Evolutionary conservation across 2,113 vertebrate genomes (phyloP).

Genomic region (Elgaria multicarinata): DNA sequence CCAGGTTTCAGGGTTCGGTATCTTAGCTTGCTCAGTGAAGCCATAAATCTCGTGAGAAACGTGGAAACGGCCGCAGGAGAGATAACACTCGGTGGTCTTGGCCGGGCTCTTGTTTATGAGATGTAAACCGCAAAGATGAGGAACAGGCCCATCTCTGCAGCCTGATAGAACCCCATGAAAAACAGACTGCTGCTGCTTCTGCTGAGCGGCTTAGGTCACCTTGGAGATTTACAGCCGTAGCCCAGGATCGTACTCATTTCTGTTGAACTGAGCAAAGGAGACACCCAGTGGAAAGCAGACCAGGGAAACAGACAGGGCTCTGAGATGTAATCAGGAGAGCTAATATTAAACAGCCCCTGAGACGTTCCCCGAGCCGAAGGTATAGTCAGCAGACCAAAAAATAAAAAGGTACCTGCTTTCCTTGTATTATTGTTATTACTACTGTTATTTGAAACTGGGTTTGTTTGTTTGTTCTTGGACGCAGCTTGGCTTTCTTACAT

Average conservation of each 20-base stretch:
- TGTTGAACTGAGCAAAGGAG: slow-evolving; percentile 54
- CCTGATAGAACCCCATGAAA: slow-evolving; percentile 70
- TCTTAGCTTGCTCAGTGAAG: slow-evolving; percentile 82
- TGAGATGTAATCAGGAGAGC: slow-evolving; percentile 65
- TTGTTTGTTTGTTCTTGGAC: background rate
- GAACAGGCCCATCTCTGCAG: slow-evolving; percentile 82
- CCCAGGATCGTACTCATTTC: slow-evolving; percentile 57
- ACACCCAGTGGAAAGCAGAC: slow-evolving; percentile 50
- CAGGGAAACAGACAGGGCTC: slow-evolving; percentile 62
- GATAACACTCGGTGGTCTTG: slow-evolving; percentile 89
- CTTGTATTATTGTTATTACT: slow-evolving; percentile 20
- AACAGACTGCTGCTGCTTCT: slow-evolving; percentile 49
- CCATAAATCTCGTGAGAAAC: slow-evolving; percentile 85
- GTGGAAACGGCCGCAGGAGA: slow-evolving; percentile 83
- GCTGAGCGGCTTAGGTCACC: slow-evolving; percentile 70
- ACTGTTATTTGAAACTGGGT: background rate
- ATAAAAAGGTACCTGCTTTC: slow-evolving; percentile 52
- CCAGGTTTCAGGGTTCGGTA: slow-evolving; percentile 70
- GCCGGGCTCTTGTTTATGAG: slow-evolving; percentile 85
- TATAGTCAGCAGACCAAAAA: slow-evolving; percentile 27
- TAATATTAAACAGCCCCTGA: slow-evolving; percentile 67
- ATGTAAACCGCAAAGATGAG: slow-evolving; percentile 82
- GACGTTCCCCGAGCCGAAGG: slow-evolving; percentile 25
- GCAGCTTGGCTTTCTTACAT: background rate
- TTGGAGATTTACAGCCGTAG: slow-evolving; percentile 64